Conservation (phyloP, 2,888 invertebrate genomes). For the Aplocera efformata region DNA sequence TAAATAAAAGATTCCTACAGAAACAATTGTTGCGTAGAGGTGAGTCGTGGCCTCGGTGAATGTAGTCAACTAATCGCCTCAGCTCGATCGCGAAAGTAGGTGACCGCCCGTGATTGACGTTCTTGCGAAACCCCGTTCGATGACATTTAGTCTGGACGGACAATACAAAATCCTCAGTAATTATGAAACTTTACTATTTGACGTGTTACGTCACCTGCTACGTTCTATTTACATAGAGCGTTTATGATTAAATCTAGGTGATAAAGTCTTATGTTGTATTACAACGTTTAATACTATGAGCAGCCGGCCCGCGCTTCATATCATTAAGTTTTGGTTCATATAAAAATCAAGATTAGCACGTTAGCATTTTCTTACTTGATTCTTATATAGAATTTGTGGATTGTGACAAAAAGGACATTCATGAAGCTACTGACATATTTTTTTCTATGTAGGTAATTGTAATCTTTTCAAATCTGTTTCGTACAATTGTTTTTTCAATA, state of each 20-base stretch:
- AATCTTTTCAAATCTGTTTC: background rate
- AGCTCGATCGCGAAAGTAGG: constrained; percentile 79
- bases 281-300: constrained; percentile 15
- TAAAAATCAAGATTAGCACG: no score
- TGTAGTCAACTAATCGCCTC: constrained; percentile 74
- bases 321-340: no score
- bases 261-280: constrained; percentile 18
- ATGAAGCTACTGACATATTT: no score
- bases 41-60: constrained; percentile 75
- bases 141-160: constrained; percentile 76
- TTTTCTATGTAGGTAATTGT: no score
- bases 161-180: constrained; percentile 64
- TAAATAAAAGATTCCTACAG: constrained; percentile 81
- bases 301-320: constrained; percentile 9
- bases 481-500: constrained; percentile 35
- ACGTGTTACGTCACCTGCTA: constrained; percentile 32
- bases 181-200: constrained; percentile 61
- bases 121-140: constrained; percentile 78
- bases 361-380: no score
- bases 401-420: no score
- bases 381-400: no score
- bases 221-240: constrained; percentile 18
- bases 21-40: constrained; percentile 81
- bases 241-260: constrained; percentile 14
- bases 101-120: constrained; percentile 78